phyloP scores from a whole-genome alignment of 2,797 vertebrate genomes.

The Astyanax mexicanus region DNA sequence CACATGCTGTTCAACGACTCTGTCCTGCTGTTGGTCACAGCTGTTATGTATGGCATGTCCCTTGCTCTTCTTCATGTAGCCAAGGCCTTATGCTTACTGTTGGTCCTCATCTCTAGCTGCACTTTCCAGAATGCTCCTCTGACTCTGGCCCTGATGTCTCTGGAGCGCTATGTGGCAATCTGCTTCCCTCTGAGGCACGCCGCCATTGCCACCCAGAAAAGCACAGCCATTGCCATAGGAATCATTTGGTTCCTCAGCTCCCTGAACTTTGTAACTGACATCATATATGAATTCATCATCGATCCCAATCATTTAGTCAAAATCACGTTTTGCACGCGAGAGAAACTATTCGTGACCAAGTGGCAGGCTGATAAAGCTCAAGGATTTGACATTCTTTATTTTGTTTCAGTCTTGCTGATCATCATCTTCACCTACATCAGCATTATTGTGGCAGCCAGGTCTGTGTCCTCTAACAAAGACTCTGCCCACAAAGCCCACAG shows the following conservation, averaged over 20 bases:
- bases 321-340: slow-evolving; percentile 36
- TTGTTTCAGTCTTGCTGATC: slow-evolving; percentile 46
- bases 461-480: slow-evolving; percentile 52
- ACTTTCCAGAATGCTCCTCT: slow-evolving; percentile 60
- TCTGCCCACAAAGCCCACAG: slow-evolving; percentile 53
- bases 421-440: slow-evolving; percentile 57
- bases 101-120: slow-evolving; percentile 34
- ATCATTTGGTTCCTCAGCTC: slow-evolving; percentile 48
- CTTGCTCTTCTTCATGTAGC: slow-evolving; percentile 18
- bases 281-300: slow-evolving; percentile 12
- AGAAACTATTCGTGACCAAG: slow-evolving; percentile 37
- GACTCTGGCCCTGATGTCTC: slow-evolving; percentile 71
- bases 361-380: slow-evolving; percentile 40
- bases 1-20: slow-evolving; percentile 67
- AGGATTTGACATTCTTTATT: slow-evolving; percentile 44
- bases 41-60: slow-evolving; percentile 52
- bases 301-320: slow-evolving; percentile 27
- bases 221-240: slow-evolving; percentile 35
- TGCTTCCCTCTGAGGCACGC: slow-evolving; percentile 68
- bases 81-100: slow-evolving; percentile 56
- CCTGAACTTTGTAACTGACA: slow-evolving; percentile 33
- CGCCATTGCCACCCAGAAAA: slow-evolving; percentile 35
- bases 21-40: slow-evolving; percentile 44
- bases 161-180: slow-evolving; percentile 74
- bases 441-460: slow-evolving; percentile 54